phyloP scores from a whole-genome alignment of 1,140 invertebrate genomes.

The Trichonephila inaurata region DNA sequence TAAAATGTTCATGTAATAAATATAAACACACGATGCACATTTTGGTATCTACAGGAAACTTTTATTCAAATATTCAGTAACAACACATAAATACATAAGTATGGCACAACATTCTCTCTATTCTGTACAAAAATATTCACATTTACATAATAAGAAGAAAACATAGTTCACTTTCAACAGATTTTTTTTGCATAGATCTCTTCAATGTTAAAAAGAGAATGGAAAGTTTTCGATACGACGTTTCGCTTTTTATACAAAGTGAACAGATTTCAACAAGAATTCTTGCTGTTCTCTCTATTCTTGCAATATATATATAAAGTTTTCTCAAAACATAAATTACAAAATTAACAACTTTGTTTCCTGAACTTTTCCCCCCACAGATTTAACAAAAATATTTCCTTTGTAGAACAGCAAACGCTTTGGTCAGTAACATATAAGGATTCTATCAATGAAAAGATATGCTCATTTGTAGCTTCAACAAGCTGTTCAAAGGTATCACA shows the following conservation, averaged over 20 bases:
- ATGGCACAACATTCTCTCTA: conserved; percentile 73
- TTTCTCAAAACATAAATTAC: not conserved
- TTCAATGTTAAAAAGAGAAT: conserved; percentile 8
- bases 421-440: conserved; percentile 46
- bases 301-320: not conserved
- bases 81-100: conserved; percentile 75
- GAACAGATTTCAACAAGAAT: not conserved
- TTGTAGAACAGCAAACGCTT: not conserved
- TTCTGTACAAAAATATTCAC: conserved; percentile 77
- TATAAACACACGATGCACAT: not conserved
- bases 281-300: not conserved
- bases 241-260: conserved; percentile 6
- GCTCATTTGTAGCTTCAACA: conserved; percentile 38
- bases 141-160: conserved; percentile 61
- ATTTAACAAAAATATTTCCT: conserved; percentile 49
- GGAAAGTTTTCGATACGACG: not conserved
- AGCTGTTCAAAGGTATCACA: conserved; percentile 44
- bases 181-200: not conserved
- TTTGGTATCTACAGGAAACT: conserved; percentile 68
- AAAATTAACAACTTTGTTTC: conserved; percentile 30
- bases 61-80: conserved; percentile 73
- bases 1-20: not conserved
- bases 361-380: not conserved
- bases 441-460: conserved; percentile 42
- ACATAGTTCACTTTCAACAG: conserved; percentile 25